A percentile compares a stretch with the other conserved stretches of the same genome.
phyloP scores from a whole-genome alignment of 1,140 invertebrate species.

The Bicyclus anynana region DNA sequence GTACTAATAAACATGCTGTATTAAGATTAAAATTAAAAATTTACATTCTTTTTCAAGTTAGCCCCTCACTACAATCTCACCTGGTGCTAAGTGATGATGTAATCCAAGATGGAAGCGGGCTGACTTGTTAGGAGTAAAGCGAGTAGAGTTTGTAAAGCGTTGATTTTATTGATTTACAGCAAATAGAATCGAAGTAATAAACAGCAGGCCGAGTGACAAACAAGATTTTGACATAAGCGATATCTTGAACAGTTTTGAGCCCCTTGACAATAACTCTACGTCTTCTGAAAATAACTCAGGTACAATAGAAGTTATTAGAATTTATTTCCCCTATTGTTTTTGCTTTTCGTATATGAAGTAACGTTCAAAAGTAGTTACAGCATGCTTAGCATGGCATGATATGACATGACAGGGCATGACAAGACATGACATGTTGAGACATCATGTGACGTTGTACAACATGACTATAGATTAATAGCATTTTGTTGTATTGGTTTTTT shows the following conservation, averaged over 20 bases:
- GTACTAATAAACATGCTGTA: too few relatives aligned
- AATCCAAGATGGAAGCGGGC: too few relatives aligned
- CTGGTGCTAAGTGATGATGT: too few relatives aligned
- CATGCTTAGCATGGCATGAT: too few relatives aligned
- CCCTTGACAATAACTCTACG: constrained; percentile 42
- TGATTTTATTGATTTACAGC: constrained; percentile 42
- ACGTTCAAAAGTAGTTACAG: background rate
- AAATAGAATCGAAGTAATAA: constrained; percentile 75
- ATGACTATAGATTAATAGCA: too few relatives aligned
- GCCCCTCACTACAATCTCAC: too few relatives aligned
- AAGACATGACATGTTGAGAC: background rate
- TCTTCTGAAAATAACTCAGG: constrained; percentile 56
- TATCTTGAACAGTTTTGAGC: constrained; percentile 63
- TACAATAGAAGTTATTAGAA: constrained; percentile 23
- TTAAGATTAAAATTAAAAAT: too few relatives aligned
- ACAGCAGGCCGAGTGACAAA: constrained; percentile 54
- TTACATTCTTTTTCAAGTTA: too few relatives aligned
- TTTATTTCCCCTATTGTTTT: background rate
- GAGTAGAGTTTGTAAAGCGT: background rate
- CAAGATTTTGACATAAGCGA: constrained; percentile 66
- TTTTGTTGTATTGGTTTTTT: too few relatives aligned
- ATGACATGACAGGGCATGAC: background rate
- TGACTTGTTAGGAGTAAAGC: too few relatives aligned
- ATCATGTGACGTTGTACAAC: too few relatives aligned
- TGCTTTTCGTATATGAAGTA: background rate